These are phyloP conservation scores for Platysternon megacephalum DNA, from an alignment of 2,113 vertebrate species.

Conservation along the genomic window DNA sequence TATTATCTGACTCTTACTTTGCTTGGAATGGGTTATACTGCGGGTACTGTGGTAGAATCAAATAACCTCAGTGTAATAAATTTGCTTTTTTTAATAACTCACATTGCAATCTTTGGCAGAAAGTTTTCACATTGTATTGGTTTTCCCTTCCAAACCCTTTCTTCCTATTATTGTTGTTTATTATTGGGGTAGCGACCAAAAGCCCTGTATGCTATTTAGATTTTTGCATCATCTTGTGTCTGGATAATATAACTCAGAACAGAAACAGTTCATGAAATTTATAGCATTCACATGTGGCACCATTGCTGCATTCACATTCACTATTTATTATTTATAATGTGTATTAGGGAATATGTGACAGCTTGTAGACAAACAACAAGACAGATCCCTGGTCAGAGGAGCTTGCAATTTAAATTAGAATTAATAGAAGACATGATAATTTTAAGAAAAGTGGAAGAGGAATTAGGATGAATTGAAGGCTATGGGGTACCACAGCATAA, in stretches of 20 bases:
- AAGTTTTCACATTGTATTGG: neutral
- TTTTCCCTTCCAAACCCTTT: neutral
- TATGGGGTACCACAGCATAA: neutral
- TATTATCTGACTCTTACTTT: neutral
- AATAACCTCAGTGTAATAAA: neutral
- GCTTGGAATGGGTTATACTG: neutral
- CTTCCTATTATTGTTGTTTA: neutral
- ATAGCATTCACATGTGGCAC: neutral
- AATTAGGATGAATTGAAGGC: fast-evolving
- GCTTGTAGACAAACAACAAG: neutral
- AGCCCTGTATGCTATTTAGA: neutral
- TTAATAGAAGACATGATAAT: neutral
- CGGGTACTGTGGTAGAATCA: neutral
- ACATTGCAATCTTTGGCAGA: neutral
- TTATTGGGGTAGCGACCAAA: neutral
- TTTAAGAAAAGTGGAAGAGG: neutral
- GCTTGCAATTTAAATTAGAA: neutral
- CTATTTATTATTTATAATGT: neutral
- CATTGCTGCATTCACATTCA: neutral
- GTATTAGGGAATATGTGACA: neutral
- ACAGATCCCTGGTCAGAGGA: neutral
- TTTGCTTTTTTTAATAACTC: neutral
- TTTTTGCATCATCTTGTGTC: neutral
- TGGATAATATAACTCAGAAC: neutral
- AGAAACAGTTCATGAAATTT: neutral